Evolutionary conservation across 2,888 invertebrate genomes (phyloP), one percentile per base, ranked within the genome.

Genomic region (Lepidochitona cinerea): DNA sequence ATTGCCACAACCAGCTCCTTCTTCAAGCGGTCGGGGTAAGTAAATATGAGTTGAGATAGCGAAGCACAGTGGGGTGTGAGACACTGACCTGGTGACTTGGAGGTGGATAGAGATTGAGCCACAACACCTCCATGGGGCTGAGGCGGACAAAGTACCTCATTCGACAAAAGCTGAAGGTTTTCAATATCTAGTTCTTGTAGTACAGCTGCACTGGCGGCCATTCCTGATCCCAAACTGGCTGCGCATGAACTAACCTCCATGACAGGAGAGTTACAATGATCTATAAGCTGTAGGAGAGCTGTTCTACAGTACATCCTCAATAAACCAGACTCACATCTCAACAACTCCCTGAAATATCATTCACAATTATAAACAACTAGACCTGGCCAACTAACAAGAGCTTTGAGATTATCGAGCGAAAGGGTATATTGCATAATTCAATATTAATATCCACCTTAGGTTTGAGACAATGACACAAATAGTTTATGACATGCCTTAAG

Each of bases 121-220:
- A 76, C 77, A 23, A 89, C 82, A n/a, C 85, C 83, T 1, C 90
- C 88, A 68, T 85, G 84, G 3, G 87, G 84, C 71, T 84, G 86
- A 1, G 89, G 87, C 2, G 86, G 78, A 23, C 84, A 76, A 35
- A 89, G 76, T 52, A 89, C 79, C 68, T 88, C 87, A 74, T 89
- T 87, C 5, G 90, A 89, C 59, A 90, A 76, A 53, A 90, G 84
- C 83, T 90, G 89, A 5, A 90, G 87, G 76, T 90, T 90, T 75
- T 90, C 90, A 36, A 90, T 84, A 76, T 90, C 90, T 59, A 90
- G 84, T 69, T 90, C 88, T 79, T 89, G 88, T 6, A 87, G 79
- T 7, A 84, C 79, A 2, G 88, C 87, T 26, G 87, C 85, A 73
- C 88, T 86, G 26, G 88, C 88, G 4, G 87, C 88, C 84, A 86